A percentile compares a stretch with the other conserved stretches of the same genome.
phyloP scores from a whole-genome alignment of 2,113 vertebrate species.

The Procavia capensis region DNA sequence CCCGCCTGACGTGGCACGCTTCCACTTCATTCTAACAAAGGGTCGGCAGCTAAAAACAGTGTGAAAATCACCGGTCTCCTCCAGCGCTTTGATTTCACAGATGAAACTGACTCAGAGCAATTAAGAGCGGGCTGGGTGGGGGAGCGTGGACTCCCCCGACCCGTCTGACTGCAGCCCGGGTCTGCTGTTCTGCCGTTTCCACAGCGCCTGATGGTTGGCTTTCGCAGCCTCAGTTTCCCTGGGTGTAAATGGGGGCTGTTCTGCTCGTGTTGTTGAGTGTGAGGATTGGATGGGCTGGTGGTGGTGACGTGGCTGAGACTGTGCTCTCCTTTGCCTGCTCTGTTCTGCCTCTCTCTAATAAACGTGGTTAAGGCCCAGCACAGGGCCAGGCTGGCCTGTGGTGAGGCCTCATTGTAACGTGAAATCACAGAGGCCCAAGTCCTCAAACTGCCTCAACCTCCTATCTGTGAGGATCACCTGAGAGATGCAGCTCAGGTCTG shows the following conservation, averaged over 20 bases:
- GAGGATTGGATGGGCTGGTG: not conserved
- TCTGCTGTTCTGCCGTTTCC: fast-evolving
- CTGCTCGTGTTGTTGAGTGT: fast-evolving
- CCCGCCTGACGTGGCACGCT: fast-evolving
- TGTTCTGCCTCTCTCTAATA: not conserved
- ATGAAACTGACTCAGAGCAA: not conserved
- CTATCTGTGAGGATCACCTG: fast-evolving
- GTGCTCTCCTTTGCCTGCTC: fast-evolving
- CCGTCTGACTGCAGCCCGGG: not conserved
- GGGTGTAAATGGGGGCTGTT: not conserved
- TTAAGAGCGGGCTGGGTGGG: not conserved
- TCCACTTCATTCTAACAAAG: not conserved
- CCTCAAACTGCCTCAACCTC: not conserved
- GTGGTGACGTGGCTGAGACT: fast-evolving
- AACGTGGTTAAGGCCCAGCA: fast-evolving
- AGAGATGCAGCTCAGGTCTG: not conserved
- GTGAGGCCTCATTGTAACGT: not conserved
- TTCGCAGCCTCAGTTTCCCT: not conserved
- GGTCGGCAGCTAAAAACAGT: not conserved
- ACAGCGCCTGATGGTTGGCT: not conserved
- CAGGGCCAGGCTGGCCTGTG: fast-evolving
- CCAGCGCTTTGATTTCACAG: not conserved
- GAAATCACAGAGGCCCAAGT: not conserved
- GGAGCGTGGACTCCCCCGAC: not conserved
- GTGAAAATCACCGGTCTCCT: not conserved